A percentile compares a stretch with the other conserved stretches of the same genome.
Evolutionary conservation across 2,113 vertebrate genomes (phyloP).

Genomic region (Forbesichthys papilliferus): DNA sequence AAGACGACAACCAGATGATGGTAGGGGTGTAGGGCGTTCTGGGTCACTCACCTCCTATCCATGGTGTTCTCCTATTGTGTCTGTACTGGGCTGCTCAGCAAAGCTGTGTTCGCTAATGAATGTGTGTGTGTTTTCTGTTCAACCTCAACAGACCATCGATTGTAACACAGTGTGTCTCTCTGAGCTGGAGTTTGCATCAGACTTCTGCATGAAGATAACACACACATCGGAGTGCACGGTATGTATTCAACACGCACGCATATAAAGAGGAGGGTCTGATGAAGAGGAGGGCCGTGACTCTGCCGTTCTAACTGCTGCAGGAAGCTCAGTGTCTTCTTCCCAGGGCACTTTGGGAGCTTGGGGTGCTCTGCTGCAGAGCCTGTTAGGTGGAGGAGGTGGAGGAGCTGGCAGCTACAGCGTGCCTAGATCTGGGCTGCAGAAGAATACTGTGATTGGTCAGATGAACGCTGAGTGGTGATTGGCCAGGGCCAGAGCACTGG

Average conservation of each 20-base stretch:
- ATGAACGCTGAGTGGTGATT: conserved; percentile 13
- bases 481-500: too few relatives aligned
- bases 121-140: background rate
- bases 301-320: too few relatives aligned
- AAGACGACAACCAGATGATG: too few relatives aligned
- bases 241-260: conserved; percentile 54
- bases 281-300: too few relatives aligned
- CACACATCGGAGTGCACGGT: conserved; percentile 84
- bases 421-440: too few relatives aligned
- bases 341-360: background rate
- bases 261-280: too few relatives aligned
- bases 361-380: background rate
- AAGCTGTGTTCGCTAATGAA: background rate
- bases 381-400: conserved; percentile 35
- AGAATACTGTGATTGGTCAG: background rate
- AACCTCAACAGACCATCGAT: conserved; percentile 79
- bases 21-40: too few relatives aligned
- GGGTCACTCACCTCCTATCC: too few relatives aligned
- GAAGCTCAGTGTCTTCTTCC: too few relatives aligned
- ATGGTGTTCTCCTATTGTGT: background rate
- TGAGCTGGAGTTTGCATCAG: conserved; percentile 87
- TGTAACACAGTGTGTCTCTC: conserved; percentile 80
- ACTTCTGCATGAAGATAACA: conserved; percentile 85
- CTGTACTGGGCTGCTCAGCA: too few relatives aligned
- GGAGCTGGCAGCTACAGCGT: conserved; percentile 10